phyloP scores from a whole-genome alignment of 2,113 vertebrate genomes.

The Polyodon spathula region DNA sequence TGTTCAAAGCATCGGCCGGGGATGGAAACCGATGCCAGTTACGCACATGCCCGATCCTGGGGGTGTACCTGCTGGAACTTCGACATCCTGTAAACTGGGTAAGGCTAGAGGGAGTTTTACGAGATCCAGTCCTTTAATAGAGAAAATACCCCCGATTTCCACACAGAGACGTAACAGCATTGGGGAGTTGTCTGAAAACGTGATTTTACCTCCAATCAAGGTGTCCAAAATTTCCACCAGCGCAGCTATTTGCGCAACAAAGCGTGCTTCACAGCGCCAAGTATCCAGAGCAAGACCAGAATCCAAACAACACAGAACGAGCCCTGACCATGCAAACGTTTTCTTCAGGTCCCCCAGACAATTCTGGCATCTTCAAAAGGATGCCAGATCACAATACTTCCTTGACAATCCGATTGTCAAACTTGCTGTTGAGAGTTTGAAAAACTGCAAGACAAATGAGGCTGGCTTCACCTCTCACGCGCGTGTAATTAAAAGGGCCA shows the following conservation, averaged over 20 bases:
- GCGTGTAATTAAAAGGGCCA: not conserved
- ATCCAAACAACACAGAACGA: not conserved
- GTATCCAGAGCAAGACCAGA: slow-evolving; percentile 7
- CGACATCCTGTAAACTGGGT: slow-evolving; percentile 11
- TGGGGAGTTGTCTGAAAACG: slow-evolving; percentile 1
- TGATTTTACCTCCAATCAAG: slow-evolving; percentile 41
- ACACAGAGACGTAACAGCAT: slow-evolving; percentile 7
- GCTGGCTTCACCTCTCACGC: not conserved
- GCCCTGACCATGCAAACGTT: slow-evolving; percentile 12
- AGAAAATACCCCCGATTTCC: slow-evolving; percentile 3
- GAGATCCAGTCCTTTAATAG: slow-evolving; percentile 18
- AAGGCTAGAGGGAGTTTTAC: slow-evolving; percentile 6
- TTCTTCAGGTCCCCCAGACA: slow-evolving; percentile 10
- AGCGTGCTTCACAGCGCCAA: not conserved
- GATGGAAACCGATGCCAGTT: slow-evolving; percentile 2
- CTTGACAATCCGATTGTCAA: not conserved
- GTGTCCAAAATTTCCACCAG: slow-evolving; percentile 15
- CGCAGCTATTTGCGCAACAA: not conserved
- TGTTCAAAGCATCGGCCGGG: slow-evolving; percentile 6
- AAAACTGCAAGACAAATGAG: slow-evolving; percentile 13
- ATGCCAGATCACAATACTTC: not conserved
- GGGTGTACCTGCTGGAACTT: not conserved
- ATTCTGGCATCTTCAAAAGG: too few species aligned
- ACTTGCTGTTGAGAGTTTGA: slow-evolving; percentile 3
- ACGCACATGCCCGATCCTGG: slow-evolving; percentile 5